Conservation (phyloP, 2,113 vertebrate genomes). For the Hyperopisus bebe region DNA sequence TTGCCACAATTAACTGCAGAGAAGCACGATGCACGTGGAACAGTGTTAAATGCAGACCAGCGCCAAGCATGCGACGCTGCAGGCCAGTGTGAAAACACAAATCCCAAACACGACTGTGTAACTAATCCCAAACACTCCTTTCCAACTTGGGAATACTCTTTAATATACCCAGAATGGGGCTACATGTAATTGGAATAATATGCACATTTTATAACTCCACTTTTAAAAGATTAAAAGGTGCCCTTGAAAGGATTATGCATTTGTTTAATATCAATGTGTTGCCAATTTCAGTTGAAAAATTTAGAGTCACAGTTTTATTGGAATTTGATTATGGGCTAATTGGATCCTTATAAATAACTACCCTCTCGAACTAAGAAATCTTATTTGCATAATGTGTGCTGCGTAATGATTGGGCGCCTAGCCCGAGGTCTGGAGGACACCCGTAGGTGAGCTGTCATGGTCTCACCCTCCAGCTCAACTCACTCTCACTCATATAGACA, state of each 20-base stretch:
- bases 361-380: background rate
- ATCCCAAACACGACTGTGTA: background rate
- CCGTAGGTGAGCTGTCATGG: background rate
- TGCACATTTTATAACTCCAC: conserved; percentile 7
- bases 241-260: background rate
- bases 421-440: background rate
- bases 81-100: background rate
- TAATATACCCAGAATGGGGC: background rate
- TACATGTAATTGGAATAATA: background rate
- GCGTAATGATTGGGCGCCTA: background rate
- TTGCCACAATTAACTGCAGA: background rate
- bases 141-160: background rate
- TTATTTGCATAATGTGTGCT: conserved; percentile 1
- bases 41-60: background rate
- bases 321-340: conserved; percentile 1
- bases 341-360: background rate
- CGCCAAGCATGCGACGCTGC: background rate
- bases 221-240: background rate
- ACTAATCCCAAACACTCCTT: background rate
- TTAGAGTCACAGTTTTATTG: background rate
- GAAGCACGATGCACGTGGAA: background rate
- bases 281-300: background rate
- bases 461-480: background rate
- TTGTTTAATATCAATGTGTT: background rate
- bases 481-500: background rate